Evolutionary conservation across 1,140 invertebrate species (phyloP).

Genomic region (Calosoma granatense): DNA sequence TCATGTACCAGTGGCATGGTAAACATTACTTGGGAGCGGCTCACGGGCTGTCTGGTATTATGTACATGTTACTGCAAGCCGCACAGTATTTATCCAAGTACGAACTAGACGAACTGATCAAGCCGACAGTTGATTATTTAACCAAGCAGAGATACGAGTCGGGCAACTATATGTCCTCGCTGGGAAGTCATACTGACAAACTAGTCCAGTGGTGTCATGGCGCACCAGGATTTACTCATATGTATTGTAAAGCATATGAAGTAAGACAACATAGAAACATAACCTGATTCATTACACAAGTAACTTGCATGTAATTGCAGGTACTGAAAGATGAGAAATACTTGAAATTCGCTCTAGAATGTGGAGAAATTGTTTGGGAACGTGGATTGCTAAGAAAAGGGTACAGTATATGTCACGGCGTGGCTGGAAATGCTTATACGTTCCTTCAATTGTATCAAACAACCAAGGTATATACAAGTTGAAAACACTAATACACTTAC

Average conservation of each 20-base stretch:
- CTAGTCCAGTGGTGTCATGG: conserved; percentile 95
- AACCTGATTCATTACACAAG: conserved; percentile 13
- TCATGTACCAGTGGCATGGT: conserved; percentile 84
- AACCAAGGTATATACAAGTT: conserved; percentile 64
- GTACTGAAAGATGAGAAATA: conserved; percentile 65
- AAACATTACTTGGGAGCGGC: conserved; percentile 79
- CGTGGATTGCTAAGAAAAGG: conserved; percentile 82
- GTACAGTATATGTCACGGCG: conserved; percentile 86
- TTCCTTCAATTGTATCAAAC: conserved; percentile 73
- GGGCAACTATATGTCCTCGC: conserved; percentile 80
- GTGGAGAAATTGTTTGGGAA: conserved; percentile 72
- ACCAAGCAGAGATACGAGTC: conserved; percentile 44
- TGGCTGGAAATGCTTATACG: conserved; percentile 83
- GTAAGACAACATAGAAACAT: conserved; percentile 40
- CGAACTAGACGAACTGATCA: conserved; percentile 42
- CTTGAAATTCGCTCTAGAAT: conserved; percentile 56
- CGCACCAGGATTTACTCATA: conserved; percentile 73
- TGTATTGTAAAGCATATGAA: conserved; percentile 65
- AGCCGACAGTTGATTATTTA: conserved; percentile 57
- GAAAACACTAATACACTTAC: too few species aligned
- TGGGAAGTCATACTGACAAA: conserved; percentile 57
- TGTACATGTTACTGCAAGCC: conserved; percentile 72
- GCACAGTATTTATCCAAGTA: conserved; percentile 32
- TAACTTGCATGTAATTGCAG: conserved; percentile 33
- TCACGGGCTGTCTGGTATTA: conserved; percentile 78